These are phyloP conservation scores for Rattus norvegicus DNA, from an alignment of 2,113 vertebrate species.

Conservation along the genomic window GRCr8 NC_086031.1:47685501-47686000, in stretches of 20 bases:
- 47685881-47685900: neutral
- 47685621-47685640: neutral
- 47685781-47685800: neutral
- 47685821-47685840: neutral
- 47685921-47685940: neutral
- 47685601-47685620: neutral
- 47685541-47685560: neutral
- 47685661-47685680: neutral
- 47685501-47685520: neutral
- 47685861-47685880: neutral
- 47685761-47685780: too few relatives aligned
- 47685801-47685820: neutral
- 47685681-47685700: too few relatives aligned
- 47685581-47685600: neutral
- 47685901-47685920: neutral
- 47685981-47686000: neutral
- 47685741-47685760: too few relatives aligned
- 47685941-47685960: neutral
- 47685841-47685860: neutral
- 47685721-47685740: too few relatives aligned
- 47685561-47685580: neutral
- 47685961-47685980: neutral
- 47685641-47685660: neutral
- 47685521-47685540: neutral
- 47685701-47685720: too few relatives aligned